Percentiles rank a stretch among this genome's conserved stretches.
phyloP scores from a whole-genome alignment of 37 sponge, comb jelly and placozoan species.

The Tethya wilhelma region DNA sequence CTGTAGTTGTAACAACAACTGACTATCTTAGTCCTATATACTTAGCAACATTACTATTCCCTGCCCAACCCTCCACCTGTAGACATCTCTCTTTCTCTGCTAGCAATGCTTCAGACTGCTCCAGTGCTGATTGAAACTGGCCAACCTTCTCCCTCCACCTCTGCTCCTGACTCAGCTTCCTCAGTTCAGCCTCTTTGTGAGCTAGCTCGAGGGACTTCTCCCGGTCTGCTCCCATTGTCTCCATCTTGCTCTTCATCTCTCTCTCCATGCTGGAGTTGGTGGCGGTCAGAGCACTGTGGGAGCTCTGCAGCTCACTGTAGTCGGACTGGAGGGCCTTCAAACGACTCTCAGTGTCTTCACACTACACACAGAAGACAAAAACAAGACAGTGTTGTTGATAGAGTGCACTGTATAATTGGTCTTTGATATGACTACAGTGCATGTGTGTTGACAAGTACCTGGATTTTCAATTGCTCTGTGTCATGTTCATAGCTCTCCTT shows the following conservation, averaged over 20 bases:
- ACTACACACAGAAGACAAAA: constrained; percentile 28
- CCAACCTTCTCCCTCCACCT: neutral
- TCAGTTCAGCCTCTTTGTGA: constrained; percentile 1
- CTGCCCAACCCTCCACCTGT: constrained; percentile 2
- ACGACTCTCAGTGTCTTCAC: constrained; percentile 29
- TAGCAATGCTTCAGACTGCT: constrained; percentile 8
- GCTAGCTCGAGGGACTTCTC: constrained; percentile 7
- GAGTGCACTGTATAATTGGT: neutral
- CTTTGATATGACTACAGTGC: neutral
- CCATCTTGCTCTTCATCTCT: neutral
- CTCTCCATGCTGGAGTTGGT: neutral
- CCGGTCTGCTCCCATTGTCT: neutral
- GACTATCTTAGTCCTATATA: no score
- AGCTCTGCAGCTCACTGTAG: constrained; percentile 31
- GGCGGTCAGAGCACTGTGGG: constrained; percentile 22
- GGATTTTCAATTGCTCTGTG: neutral
- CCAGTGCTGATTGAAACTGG: constrained; percentile 11
- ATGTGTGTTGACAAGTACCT: neutral
- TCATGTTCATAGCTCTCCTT: constrained; percentile 7
- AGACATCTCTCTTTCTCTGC: neutral
- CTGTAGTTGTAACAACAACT: no score
- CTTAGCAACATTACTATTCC: no score
- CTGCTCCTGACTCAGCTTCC: constrained; percentile 3
- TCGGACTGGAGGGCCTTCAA: constrained; percentile 49
- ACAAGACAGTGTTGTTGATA: no score